phyloP scores from a whole-genome alignment of 1,140 invertebrate species.

The Panulirus ornatus region DNA sequence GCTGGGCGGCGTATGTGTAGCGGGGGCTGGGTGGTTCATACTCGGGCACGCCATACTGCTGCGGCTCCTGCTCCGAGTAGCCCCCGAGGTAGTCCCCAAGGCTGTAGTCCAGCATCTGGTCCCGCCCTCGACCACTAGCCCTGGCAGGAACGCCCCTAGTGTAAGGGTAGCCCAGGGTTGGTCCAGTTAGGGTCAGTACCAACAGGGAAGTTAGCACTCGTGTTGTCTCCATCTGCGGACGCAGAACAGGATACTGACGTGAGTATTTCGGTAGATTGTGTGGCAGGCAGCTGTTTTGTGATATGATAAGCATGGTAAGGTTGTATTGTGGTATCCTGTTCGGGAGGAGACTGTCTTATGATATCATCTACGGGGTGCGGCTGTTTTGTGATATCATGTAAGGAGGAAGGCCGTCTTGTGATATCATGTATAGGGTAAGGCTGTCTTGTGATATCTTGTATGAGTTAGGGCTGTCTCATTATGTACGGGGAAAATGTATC shows the following conservation, averaged over 20 bases:
- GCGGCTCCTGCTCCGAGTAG: conserved; percentile 11
- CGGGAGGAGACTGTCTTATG: too few species aligned
- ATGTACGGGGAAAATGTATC: too few species aligned
- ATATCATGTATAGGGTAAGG: too few species aligned
- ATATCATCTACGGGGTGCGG: too few species aligned
- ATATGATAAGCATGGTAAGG: too few species aligned
- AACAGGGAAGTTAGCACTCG: conserved; percentile 50
- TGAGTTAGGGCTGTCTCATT: too few species aligned
- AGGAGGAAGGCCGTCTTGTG: too few species aligned
- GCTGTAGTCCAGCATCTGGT: conserved; percentile 14
- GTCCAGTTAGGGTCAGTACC: conserved; percentile 52
- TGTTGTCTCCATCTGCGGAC: conserved; percentile 36
- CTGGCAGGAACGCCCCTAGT: conserved; percentile 26
- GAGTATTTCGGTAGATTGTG: too few species aligned
- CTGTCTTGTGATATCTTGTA: too few species aligned
- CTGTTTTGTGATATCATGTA: too few species aligned
- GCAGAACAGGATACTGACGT: not conserved
- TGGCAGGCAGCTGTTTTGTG: too few species aligned
- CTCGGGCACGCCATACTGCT: conserved; percentile 31
- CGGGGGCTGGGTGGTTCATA: conserved; percentile 4
- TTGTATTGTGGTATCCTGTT: too few species aligned
- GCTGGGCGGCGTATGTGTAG: conserved; percentile 35
- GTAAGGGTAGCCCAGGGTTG: conserved; percentile 53
- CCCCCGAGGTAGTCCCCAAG: conserved; percentile 39
- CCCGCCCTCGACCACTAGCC: conserved; percentile 27